phyloP scores from a whole-genome alignment of 1,140 invertebrate genomes.

The Dendroctonus ponderosae region DNA sequence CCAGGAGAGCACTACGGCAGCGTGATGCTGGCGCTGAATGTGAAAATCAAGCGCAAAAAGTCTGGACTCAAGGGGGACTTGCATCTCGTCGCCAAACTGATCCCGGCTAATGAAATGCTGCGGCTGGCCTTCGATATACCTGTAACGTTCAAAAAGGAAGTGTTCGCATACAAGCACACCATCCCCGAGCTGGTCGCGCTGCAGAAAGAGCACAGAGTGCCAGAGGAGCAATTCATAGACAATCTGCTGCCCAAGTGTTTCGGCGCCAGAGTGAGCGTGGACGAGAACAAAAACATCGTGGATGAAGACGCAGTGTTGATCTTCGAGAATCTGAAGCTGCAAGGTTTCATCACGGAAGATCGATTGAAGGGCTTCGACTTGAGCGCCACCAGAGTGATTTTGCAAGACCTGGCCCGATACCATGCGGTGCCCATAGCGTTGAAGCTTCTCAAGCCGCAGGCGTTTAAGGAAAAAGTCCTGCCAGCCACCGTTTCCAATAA shows the following conservation, averaged over 20 bases:
- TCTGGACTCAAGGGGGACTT: slow-evolving; percentile 46
- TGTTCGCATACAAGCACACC: slow-evolving; percentile 56
- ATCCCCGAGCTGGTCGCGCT: slow-evolving; percentile 54
- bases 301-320: slow-evolving; percentile 59
- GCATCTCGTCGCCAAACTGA: slow-evolving; percentile 59
- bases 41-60: slow-evolving; percentile 37
- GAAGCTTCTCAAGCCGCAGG: slow-evolving; percentile 54
- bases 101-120: slow-evolving; percentile 57
- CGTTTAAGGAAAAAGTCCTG: slow-evolving; percentile 52
- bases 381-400: slow-evolving; percentile 52
- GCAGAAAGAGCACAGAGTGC: slow-evolving; percentile 53
- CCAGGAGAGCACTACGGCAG: slow-evolving; percentile 49
- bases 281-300: slow-evolving; percentile 48
- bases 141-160: slow-evolving; percentile 59
- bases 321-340: slow-evolving; percentile 57
- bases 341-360: slow-evolving; percentile 54
- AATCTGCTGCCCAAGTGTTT: slow-evolving; percentile 55
- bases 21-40: slow-evolving; percentile 44
- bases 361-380: slow-evolving; percentile 55
- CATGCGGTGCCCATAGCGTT: slow-evolving; percentile 60
- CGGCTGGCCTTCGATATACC: slow-evolving; percentile 59
- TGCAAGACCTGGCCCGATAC: slow-evolving; percentile 56
- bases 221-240: slow-evolving; percentile 50
- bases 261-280: slow-evolving; percentile 54
- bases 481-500: slow-evolving; percentile 46